Percentiles rank a stretch among this genome's conserved stretches.
phyloP scores from a whole-genome alignment of 2,888 invertebrate species.

The Lepidochrysops patricia region DNA sequence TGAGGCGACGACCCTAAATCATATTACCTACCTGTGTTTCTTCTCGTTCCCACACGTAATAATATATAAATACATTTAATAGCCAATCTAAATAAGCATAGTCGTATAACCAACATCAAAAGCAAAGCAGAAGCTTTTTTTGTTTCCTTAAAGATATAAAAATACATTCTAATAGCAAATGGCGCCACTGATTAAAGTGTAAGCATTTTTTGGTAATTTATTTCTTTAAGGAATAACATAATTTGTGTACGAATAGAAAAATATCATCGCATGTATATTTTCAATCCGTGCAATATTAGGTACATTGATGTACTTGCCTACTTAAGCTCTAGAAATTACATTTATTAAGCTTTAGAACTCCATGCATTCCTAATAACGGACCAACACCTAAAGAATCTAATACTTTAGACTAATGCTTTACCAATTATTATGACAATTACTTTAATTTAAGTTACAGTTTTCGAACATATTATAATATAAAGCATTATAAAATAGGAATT shows the following conservation, averaged over 20 bases:
- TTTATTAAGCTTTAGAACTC: not conserved
- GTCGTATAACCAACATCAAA: not conserved
- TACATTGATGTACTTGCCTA: not conserved
- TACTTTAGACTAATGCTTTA: constrained; percentile 1
- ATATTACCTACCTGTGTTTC: not conserved
- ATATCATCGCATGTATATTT: not conserved
- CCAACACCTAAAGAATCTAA: not conserved
- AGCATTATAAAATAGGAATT: too few species aligned
- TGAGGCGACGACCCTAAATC: not conserved
- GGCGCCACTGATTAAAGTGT: not conserved
- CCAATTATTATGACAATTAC: not conserved
- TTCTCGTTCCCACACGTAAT: not conserved
- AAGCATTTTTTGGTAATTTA: not conserved
- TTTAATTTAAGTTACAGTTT: not conserved
- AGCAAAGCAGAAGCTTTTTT: not conserved
- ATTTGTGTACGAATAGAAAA: not conserved
- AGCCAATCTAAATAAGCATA: not conserved
- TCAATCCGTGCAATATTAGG: not conserved
- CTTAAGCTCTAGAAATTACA: not conserved
- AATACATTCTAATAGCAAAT: not conserved
- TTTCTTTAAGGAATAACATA: not conserved
- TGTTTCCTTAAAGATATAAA: not conserved
- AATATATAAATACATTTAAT: constrained; percentile 7
- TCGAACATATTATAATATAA: too few species aligned
- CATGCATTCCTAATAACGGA: constrained; percentile 3